A percentile compares a stretch with the other conserved stretches of the same genome.
These are phyloP conservation scores for Latrodectus elegans DNA, from an alignment of 2,888 invertebrate species.

Conservation along the genomic window DNA sequence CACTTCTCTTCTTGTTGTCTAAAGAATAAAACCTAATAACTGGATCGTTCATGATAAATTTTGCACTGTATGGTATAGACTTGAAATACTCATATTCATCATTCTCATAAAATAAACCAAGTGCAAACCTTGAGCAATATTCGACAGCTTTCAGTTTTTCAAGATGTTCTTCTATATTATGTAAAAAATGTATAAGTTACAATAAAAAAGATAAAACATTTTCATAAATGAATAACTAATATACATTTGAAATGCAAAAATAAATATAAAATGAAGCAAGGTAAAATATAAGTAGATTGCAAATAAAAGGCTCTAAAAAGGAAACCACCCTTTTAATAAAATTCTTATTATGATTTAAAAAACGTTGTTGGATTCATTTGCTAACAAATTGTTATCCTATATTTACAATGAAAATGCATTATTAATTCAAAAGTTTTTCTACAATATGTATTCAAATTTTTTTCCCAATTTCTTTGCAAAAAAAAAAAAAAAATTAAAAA, in stretches of 20 bases:
- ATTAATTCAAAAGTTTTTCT: no score
- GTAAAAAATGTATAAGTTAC: no score
- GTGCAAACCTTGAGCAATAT: conserved; percentile 54
- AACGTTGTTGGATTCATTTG: no score
- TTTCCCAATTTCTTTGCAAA: no score
- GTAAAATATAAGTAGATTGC: no score
- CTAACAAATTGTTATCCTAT: no score
- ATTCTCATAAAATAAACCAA: conserved; percentile 41
- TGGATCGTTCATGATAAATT: conserved; percentile 37
- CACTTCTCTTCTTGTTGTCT: conserved; percentile 47
- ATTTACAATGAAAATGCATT: no score
- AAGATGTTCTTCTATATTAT: conserved; percentile 9
- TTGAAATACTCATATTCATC: conserved; percentile 20
- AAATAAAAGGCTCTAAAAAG: no score
- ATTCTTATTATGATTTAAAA: no score
- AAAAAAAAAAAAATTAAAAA: no score
- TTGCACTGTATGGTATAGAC: conserved; percentile 31
- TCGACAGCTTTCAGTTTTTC: conserved; percentile 41
- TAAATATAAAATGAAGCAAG: not conserved
- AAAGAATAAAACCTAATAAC: conserved; percentile 41
- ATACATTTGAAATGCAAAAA: not conserved
- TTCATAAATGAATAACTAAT: not conserved
- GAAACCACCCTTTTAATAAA: no score
- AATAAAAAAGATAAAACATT: not conserved
- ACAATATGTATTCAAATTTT: no score